Evolutionary conservation across 2,113 vertebrate genomes (phyloP), one percentile per base, ranked within the genome.

Genomic region (Nymphicus hollandicus): DNA sequence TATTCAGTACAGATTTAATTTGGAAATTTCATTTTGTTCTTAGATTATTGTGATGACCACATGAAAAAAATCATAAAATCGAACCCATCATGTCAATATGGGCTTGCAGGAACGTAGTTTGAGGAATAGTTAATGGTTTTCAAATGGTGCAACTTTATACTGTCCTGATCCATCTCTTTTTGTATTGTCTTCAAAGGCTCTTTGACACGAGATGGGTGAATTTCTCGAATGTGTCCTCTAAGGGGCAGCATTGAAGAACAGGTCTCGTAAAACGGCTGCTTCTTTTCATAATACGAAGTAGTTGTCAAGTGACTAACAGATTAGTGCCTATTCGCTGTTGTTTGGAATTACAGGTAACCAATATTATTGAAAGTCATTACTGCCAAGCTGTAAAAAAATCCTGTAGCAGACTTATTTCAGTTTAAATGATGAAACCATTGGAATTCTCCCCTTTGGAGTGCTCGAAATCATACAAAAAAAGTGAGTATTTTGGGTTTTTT

Each of bases 221-320:
- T 88, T 96, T 97, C 87, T 63, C 29, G 6, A 50, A 23, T 43
- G 33, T 71, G 85, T 71, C 95, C 97, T 95, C 89, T 97, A 81
- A 78, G 91, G 88, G 96, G 92, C 96, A 95, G 95, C 94, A 94
- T 82, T 96, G 95, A 95, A 92, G 72, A 96, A 76, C 86, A 92
- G 43, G 72, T 92, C 20, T 58, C 41, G 35, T 15, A 46, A 55
- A 49, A 66, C 5, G 13, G 46, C 86, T 55, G 1, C 15, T 64
- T 58, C 25, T 63, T 13, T 27, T 74, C 46, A 11, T 47, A 9
- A 12, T 46, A 37, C 0, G 14, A n/a, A 53, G 33, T 49, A 68
- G 8, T 9, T 50, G 5, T n/a, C 55, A 31, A 70, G 9, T 7
- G 43, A 74, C 23, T 66, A 53, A 69, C 43, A 71, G 49, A 7